Evolutionary conservation across 2,113 vertebrate genomes (phyloP).

Genomic region (Paracanthobrama guichenoti): DNA sequence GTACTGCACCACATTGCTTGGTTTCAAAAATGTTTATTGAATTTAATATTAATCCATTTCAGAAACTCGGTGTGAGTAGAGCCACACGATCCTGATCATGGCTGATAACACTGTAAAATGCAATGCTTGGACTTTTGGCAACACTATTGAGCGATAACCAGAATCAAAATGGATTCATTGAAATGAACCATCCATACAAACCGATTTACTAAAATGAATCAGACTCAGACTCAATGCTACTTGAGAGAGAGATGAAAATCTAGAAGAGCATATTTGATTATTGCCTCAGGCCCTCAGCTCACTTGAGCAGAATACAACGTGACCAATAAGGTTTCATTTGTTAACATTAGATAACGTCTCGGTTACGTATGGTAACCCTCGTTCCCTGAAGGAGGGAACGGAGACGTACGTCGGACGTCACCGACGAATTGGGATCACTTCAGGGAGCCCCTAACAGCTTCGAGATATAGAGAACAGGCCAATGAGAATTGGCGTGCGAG

Average conservation of each 20-base stretch:
- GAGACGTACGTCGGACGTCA: too few species aligned
- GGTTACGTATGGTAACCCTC: too few species aligned
- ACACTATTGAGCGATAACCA: not conserved
- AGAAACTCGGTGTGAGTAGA: not conserved
- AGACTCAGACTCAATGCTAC: not conserved
- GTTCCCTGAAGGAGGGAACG: too few species aligned
- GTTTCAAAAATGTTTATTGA: not conserved
- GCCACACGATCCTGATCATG: not conserved
- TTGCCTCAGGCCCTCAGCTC: not conserved
- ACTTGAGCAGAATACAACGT: not conserved
- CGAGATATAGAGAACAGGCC: too few species aligned
- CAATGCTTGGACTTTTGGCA: too few species aligned
- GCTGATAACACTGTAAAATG: not conserved
- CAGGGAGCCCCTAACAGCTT: too few species aligned
- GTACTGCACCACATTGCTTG: not conserved
- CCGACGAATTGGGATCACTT: too few species aligned
- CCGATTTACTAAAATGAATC: not conserved
- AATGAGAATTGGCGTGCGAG: too few species aligned
- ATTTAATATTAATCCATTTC: not conserved
- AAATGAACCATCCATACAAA: not conserved
- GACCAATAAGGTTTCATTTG: not conserved
- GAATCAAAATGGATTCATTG: not conserved
- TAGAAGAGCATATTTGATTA: not conserved
- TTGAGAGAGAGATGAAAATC: not conserved
- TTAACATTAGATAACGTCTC: not conserved